Evolutionary conservation across 2,797 vertebrate species (phyloP).

Genomic region (Manis crassicaudata): DNA sequence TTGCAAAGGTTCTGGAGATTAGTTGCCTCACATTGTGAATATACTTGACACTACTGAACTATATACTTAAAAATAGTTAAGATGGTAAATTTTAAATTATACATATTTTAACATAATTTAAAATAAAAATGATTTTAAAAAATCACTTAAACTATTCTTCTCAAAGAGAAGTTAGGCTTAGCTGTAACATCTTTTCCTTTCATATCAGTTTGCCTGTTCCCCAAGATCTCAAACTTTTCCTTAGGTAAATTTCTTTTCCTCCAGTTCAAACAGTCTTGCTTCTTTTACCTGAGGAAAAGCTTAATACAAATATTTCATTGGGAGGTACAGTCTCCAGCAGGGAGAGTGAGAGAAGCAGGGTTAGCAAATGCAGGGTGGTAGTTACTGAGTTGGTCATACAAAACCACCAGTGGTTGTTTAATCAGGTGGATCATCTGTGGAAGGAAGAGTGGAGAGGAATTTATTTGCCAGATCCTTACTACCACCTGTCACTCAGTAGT

Average conservation of each 20-base stretch:
- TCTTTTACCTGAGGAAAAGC: neutral
- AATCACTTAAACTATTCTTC: neutral
- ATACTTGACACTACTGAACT: neutral
- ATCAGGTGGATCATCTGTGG: neutral
- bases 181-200: neutral
- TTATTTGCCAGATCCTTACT: neutral
- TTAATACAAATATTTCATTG: slow-evolving; percentile 25
- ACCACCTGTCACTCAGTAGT: neutral
- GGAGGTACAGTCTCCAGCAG: neutral
- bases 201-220: neutral
- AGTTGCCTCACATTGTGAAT: neutral
- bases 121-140: slow-evolving; percentile 16
- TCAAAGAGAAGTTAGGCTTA: slow-evolving; percentile 38
- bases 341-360: neutral
- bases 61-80: neutral
- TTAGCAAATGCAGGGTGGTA: neutral
- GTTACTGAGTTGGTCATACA: neutral
- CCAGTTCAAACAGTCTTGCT: neutral
- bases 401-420: neutral
- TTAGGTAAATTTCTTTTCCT: neutral
- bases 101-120: slow-evolving; percentile 16
- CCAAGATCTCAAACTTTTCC: neutral
- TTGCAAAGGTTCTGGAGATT: neutral
- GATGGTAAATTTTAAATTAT: slow-evolving; percentile 40
- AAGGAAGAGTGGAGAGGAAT: neutral